Percentiles rank a stretch among this genome's conserved stretches.
Conservation (phyloP, 2,797 vertebrate genomes). For the Spinus pinus region DNA sequence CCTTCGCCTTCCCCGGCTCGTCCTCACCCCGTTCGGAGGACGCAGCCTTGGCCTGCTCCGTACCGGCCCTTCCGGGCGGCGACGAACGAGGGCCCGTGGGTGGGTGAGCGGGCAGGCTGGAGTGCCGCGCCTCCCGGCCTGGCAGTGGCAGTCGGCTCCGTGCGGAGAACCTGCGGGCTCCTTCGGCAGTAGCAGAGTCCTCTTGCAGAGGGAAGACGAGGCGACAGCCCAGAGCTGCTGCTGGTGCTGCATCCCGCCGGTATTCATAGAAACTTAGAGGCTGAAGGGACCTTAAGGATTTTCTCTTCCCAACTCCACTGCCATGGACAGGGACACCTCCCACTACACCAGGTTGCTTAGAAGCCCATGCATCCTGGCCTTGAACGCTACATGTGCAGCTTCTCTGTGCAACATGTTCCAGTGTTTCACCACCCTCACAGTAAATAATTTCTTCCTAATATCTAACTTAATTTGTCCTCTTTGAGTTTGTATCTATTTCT, state of each 20-base stretch:
- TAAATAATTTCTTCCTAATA: background rate
- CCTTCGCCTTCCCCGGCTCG: background rate
- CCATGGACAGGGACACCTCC: background rate
- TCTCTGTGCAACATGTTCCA: background rate
- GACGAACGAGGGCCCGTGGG: background rate
- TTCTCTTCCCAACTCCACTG: background rate
- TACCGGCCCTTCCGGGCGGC: background rate
- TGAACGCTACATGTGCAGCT: fast-evolving
- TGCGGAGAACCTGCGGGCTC: background rate
- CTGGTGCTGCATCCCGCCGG: background rate
- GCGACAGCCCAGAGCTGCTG: background rate
- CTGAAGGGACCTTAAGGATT: background rate
- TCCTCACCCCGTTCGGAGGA: background rate
- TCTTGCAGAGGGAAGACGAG: background rate
- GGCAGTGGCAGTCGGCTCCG: background rate
- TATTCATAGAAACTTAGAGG: fast-evolving
- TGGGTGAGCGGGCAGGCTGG: background rate
- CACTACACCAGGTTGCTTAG: background rate
- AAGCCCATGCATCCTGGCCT: background rate
- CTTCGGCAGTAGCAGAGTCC: too few relatives aligned
- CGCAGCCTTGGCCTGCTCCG: background rate
- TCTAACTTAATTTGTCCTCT: background rate
- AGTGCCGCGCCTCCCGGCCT: background rate
- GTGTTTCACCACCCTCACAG: background rate
- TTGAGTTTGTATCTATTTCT: background rate